phyloP scores from a whole-genome alignment of 2,888 invertebrate genomes.

The Yponomeuta malinellus region DNA sequence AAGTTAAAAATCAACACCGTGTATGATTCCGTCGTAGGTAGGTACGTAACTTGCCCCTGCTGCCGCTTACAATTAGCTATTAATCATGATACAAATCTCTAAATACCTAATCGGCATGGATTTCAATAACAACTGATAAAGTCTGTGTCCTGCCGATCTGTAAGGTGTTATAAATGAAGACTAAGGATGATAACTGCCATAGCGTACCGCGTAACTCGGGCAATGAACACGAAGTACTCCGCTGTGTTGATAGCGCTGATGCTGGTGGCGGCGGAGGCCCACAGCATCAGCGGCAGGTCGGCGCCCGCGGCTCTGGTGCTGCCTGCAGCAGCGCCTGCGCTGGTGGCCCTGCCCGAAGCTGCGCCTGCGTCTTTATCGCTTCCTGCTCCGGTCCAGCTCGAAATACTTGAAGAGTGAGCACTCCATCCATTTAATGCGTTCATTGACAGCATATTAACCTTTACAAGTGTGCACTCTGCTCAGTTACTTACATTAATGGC shows the following conservation, averaged over 20 bases:
- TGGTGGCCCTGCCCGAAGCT: neutral
- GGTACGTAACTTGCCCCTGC: neutral
- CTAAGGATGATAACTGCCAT: neutral
- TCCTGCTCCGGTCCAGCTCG: neutral
- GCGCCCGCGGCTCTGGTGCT: neutral
- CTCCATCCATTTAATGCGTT: neutral
- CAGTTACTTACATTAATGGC: neutral
- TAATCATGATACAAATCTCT: conserved; percentile 35
- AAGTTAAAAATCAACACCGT: no score
- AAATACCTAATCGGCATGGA: conserved; percentile 24
- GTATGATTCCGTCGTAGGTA: neutral
- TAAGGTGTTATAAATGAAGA: neutral
- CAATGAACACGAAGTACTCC: conserved; percentile 42
- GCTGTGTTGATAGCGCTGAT: conserved; percentile 39
- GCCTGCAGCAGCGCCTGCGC: neutral
- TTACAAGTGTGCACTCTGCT: neutral
- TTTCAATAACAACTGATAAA: conserved; percentile 18
- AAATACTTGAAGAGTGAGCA: neutral
- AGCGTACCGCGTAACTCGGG: conserved; percentile 25
- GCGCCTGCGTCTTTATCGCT: neutral
- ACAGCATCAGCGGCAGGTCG: conserved; percentile 27
- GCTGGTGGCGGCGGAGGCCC: conserved; percentile 46
- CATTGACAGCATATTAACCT: neutral
- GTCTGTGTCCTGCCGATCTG: neutral
- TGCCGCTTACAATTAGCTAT: conserved; percentile 25